phyloP scores from a whole-genome alignment of 2,113 vertebrate genomes.

The Antigone vipio region DNA sequence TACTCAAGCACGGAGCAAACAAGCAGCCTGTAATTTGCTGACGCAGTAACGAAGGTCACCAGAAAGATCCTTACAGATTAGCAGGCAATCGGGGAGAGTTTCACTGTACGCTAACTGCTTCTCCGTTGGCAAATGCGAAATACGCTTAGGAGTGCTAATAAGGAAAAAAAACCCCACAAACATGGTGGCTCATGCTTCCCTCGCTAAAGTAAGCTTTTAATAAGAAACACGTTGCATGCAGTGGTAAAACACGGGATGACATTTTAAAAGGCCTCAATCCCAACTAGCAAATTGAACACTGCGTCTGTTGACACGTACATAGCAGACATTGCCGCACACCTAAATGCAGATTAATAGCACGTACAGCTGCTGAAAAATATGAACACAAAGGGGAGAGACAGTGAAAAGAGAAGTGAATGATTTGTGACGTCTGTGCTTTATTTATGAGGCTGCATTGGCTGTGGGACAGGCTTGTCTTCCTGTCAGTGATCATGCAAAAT shows the following conservation, averaged over 20 bases:
- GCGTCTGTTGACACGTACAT: background rate
- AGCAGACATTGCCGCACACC: background rate
- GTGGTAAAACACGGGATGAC: background rate
- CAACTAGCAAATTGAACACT: background rate
- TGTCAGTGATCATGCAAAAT: background rate
- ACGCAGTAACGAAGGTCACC: background rate
- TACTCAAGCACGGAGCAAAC: background rate
- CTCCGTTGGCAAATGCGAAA: background rate
- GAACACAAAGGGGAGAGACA: background rate
- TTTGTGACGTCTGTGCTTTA: background rate
- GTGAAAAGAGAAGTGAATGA: background rate
- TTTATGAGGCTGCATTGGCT: background rate
- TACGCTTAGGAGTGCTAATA: background rate
- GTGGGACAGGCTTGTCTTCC: background rate
- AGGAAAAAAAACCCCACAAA: background rate
- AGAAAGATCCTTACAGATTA: constrained; percentile 2
- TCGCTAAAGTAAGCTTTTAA: background rate
- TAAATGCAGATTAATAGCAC: constrained; percentile 35
- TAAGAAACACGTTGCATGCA: background rate
- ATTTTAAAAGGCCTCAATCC: constrained; percentile 33
- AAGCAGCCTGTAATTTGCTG: background rate
- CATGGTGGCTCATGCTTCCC: background rate
- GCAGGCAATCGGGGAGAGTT: background rate
- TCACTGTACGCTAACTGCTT: background rate
- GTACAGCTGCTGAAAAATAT: background rate